phyloP scores from a whole-genome alignment of 2,797 vertebrate genomes.

The Crypturellus tataupa region DNA sequence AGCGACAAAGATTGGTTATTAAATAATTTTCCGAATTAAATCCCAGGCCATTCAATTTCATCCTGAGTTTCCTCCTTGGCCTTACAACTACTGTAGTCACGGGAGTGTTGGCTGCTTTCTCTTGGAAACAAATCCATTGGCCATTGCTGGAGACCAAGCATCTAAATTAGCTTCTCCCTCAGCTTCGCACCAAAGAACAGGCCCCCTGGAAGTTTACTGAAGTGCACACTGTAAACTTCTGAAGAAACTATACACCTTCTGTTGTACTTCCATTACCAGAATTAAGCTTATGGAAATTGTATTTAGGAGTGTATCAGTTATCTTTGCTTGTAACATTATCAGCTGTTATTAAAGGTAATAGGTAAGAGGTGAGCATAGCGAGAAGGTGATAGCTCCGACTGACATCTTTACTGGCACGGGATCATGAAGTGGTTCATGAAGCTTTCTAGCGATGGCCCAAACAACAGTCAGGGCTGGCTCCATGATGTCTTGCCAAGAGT shows the following conservation, averaged over 20 bases:
- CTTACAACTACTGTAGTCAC: neutral
- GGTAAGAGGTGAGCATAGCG: neutral
- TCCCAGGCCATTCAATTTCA: neutral
- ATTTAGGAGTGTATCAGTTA: neutral
- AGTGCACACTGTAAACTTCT: neutral
- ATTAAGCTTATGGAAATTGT: neutral
- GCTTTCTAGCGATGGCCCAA: neutral
- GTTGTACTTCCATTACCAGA: neutral
- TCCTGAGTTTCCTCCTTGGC: neutral
- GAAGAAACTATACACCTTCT: neutral
- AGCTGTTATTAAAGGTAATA: neutral
- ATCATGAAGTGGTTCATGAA: neutral
- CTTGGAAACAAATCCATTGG: neutral
- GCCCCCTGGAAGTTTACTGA: neutral
- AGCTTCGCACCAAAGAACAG: neutral
- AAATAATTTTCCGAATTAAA: conserved; percentile 14
- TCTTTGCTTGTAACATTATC: conserved; percentile 32
- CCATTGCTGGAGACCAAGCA: neutral
- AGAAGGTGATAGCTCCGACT: conserved; percentile 35
- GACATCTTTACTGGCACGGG: conserved; percentile 33
- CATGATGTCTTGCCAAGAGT: conserved; percentile 22
- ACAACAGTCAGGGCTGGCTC: neutral
- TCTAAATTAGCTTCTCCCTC: neutral
- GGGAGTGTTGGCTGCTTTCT: neutral
- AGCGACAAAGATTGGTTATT: neutral